Conservation (phyloP, 2,888 invertebrate genomes). For the Lissocephala sabroskyi region DNA sequence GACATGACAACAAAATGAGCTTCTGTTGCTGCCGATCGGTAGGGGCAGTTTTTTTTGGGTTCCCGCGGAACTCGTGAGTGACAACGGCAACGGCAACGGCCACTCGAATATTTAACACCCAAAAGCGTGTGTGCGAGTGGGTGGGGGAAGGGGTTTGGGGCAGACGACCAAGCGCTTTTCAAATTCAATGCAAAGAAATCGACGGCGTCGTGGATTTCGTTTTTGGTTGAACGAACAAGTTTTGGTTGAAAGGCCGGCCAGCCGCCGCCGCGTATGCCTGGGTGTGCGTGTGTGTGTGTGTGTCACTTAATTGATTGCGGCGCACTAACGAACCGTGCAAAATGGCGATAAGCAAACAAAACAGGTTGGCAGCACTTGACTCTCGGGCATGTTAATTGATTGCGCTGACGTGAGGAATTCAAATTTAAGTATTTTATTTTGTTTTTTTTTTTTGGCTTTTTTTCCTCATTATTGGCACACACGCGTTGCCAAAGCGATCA, state of each 20-base stretch:
- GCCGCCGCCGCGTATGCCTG: too few species aligned
- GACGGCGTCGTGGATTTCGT: too few species aligned
- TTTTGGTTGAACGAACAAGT: too few species aligned
- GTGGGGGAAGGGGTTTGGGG: not conserved
- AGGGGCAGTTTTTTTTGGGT: too few species aligned
- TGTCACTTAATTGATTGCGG: slow-evolving; percentile 53
- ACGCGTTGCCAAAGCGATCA: too few species aligned
- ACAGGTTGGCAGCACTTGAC: slow-evolving; percentile 33
- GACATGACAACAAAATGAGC: slow-evolving; percentile 66
- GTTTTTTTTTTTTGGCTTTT: too few species aligned
- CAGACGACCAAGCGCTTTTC: too few species aligned
- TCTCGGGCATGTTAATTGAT: slow-evolving; percentile 34
- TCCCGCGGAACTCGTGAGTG: too few species aligned
- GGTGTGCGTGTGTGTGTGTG: too few species aligned
- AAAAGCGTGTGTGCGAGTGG: not conserved
- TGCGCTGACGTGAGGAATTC: slow-evolving; percentile 22
- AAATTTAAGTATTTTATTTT: slow-evolving; percentile 27
- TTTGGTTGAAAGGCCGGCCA: too few species aligned
- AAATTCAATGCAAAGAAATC: too few species aligned
- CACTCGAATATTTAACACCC: slow-evolving; percentile 48
- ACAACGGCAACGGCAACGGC: slow-evolving; percentile 54
- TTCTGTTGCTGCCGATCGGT: slow-evolving; percentile 52
- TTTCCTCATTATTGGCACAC: too few species aligned
- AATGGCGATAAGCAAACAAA: slow-evolving; percentile 35
- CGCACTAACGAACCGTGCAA: slow-evolving; percentile 42